Percentiles rank a stretch among this genome's conserved stretches.
Evolutionary conservation across 2,113 vertebrate genomes (phyloP).

Genomic region (Tilapia sparmanii): DNA sequence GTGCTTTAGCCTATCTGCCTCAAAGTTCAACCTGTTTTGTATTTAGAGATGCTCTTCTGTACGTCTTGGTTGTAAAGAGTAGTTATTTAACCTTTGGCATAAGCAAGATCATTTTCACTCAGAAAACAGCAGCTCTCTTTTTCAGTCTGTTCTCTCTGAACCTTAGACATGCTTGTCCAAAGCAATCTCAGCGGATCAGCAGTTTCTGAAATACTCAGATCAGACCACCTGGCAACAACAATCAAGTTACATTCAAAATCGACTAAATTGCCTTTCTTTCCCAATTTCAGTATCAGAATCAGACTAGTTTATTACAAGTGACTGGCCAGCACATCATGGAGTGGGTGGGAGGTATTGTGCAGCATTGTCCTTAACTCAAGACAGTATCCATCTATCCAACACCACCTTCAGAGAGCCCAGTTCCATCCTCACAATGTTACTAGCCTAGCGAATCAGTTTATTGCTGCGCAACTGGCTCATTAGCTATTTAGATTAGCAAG

Average conservation of each 20-base stretch:
- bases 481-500: not conserved
- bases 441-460: not conserved
- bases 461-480: not conserved
- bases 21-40: not conserved
- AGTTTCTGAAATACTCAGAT: not conserved
- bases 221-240: not conserved
- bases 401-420: not conserved
- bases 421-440: not conserved
- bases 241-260: not conserved
- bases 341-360: not conserved
- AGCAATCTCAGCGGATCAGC: not conserved
- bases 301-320: not conserved
- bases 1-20: not conserved
- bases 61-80: not conserved
- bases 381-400: not conserved
- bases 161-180: not conserved
- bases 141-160: not conserved
- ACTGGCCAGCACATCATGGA: not conserved
- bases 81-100: not conserved
- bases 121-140: not conserved
- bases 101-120: not conserved
- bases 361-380: not conserved
- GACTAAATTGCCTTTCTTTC: not conserved
- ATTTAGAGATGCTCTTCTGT: not conserved
- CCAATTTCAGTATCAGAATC: not conserved